A percentile compares a stretch with the other conserved stretches of the same genome.
Conservation (phyloP, 2,113 vertebrate species). For the Illadopsis cleaveri region DNA sequence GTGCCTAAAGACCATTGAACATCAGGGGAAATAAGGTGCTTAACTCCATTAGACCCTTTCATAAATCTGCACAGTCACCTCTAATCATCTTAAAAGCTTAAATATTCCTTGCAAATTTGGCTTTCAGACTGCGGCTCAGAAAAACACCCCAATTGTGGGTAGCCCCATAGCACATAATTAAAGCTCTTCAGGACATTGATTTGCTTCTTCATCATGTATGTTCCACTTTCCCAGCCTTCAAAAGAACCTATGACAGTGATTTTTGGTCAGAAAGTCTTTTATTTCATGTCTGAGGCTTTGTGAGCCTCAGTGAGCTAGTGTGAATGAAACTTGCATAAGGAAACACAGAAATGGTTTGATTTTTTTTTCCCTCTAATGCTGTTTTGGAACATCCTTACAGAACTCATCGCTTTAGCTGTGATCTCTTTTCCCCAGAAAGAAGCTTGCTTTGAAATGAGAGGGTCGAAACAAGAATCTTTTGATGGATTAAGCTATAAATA, state of each 20-base stretch:
- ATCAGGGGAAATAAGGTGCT: neutral
- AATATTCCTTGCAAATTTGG: neutral
- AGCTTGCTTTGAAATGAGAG: neutral
- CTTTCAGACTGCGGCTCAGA: neutral
- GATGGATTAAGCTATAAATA: conserved; percentile 58
- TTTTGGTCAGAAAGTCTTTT: neutral
- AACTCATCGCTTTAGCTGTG: neutral
- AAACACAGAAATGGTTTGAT: neutral
- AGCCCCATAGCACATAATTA: neutral
- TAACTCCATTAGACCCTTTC: neutral
- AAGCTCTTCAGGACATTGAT: neutral
- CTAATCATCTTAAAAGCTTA: neutral
- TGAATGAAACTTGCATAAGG: neutral
- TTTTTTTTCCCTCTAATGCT: neutral
- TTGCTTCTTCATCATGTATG: neutral
- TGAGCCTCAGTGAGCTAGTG: neutral
- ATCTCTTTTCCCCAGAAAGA: conserved; percentile 17
- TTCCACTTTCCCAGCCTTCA: neutral
- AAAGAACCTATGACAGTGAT: neutral
- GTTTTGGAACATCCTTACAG: neutral
- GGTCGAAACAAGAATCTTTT: neutral
- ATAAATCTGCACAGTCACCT: neutral
- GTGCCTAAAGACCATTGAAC: neutral
- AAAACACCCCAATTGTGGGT: neutral
- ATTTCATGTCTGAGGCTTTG: neutral